Conservation (phyloP, 1,140 invertebrate genomes). For the Diuraphis noxia region DNA sequence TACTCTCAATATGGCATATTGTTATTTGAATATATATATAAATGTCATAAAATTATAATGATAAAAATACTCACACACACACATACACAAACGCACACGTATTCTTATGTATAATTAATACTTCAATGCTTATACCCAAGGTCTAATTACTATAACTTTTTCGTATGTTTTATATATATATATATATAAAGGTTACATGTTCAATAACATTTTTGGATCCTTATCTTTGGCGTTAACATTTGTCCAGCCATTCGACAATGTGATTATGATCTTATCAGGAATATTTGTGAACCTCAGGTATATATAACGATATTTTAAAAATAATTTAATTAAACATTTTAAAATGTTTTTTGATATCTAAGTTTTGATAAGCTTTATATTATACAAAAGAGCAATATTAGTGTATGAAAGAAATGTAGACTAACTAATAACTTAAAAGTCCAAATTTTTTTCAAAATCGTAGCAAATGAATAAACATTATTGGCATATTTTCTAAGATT, state of each 20-base stretch:
- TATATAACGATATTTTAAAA: neutral
- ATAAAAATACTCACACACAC: neutral
- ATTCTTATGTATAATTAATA: neutral
- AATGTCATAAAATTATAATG: slow-evolving; percentile 5
- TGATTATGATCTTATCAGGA: slow-evolving; percentile 85
- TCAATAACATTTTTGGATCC: slow-evolving; percentile 79
- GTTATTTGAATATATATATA: neutral
- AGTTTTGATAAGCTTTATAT: neutral
- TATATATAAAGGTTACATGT: slow-evolving; percentile 74
- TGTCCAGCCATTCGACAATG: slow-evolving; percentile 83
- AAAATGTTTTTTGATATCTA: neutral
- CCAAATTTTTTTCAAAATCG: too few species aligned
- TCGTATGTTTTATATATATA: neutral
- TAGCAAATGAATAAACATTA: too few species aligned
- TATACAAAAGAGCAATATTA: too few species aligned
- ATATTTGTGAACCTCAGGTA: slow-evolving; percentile 78
- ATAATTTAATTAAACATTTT: neutral
- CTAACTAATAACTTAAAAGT: too few species aligned
- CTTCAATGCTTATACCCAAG: neutral
- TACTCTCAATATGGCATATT: neutral
- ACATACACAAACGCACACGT: neutral
- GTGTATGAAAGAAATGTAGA: too few species aligned
- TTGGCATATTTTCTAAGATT: too few species aligned
- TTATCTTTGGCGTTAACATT: slow-evolving; percentile 79
- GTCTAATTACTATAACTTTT: slow-evolving; percentile 9